Evolutionary conservation across 2,888 invertebrate genomes (phyloP), one percentile per base, ranked within the genome.

Genomic region (Athalia cordata): DNA sequence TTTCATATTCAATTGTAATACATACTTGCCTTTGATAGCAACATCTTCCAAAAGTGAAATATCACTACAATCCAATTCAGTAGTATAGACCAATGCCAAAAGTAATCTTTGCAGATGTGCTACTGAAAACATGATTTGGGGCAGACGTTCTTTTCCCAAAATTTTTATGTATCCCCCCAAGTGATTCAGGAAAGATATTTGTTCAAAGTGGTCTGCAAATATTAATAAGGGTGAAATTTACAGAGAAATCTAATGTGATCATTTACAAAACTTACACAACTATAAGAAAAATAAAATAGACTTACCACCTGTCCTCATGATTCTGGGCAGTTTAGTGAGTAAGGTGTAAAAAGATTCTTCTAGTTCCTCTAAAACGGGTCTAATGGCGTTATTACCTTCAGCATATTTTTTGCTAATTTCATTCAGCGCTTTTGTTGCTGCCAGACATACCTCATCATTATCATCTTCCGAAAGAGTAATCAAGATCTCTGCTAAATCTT

Each of bases 381-480:
- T 89, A 78, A 90, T 89, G 74, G 85, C 85, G 55, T 87, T 84
- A 3, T 86, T 82, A 79, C 84, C 81, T 66, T 80, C 77, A 43
- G 88, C 85, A 15, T 93, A 91, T 5, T 91, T 91, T 11, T 85
- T 86, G 45, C 89, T 90, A 83, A 93, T 91, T 82, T 85, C 89
- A 29, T 87, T 88, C 5, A 91, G 85, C 80, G 86, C 87, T 29
- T 81, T 70, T 29, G 84, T 86, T 81, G 93, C 92, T 72, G 86
- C 84, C 4, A 84, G 81, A 11, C 92, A 85, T 11, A 96, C 93
- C 80, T 92, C 90, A 0, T 87, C 84, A 80, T 92, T 90, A 7
- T 93, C 93, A 89, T 96, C 96, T 86, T 94, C 94, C 0, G 94
- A 93, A 49, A 96, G 89, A 0, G 93, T 91, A 80, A 96, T 93